Percentiles rank a stretch among this genome's conserved stretches.
These are phyloP conservation scores for Diachasmimorpha longicaudata DNA, from an alignment of 1,140 invertebrate species.

Conservation along the genomic window DNA sequence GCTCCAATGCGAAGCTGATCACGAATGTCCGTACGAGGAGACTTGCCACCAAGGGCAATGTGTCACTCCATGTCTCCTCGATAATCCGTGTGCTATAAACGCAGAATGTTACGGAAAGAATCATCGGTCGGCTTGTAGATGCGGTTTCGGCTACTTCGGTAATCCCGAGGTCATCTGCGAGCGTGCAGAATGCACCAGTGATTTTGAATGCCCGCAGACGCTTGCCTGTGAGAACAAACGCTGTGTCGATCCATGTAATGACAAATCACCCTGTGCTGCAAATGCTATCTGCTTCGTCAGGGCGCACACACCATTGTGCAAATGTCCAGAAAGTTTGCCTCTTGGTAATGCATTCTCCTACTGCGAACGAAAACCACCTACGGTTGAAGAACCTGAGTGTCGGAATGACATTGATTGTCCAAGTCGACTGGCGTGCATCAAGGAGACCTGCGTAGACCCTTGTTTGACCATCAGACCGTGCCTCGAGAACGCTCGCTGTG, in stretches of 20 bases:
- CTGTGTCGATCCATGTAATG: slow-evolving; percentile 78
- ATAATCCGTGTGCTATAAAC: slow-evolving; percentile 80
- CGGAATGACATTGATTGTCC: slow-evolving; percentile 79
- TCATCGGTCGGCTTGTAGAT: slow-evolving; percentile 79
- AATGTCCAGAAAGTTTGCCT: slow-evolving; percentile 76
- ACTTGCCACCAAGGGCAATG: slow-evolving; percentile 84
- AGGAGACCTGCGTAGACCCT: slow-evolving; percentile 79
- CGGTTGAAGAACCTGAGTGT: slow-evolving; percentile 72
- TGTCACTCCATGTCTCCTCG: slow-evolving; percentile 77
- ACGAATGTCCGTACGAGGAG: slow-evolving; percentile 77
- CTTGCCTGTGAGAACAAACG: slow-evolving; percentile 73
- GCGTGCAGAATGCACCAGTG: slow-evolving; percentile 78
- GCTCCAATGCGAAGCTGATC: slow-evolving; percentile 80
- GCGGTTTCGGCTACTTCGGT: slow-evolving; percentile 73
- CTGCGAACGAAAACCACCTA: slow-evolving; percentile 67
- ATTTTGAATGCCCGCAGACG: slow-evolving; percentile 76
- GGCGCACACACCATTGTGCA: slow-evolving; percentile 77
- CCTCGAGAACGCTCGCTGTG: slow-evolving; percentile 73
- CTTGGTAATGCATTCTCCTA: slow-evolving; percentile 79
- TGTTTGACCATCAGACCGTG: slow-evolving; percentile 78
- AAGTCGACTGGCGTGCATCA: slow-evolving; percentile 80
- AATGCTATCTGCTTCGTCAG: slow-evolving; percentile 81
- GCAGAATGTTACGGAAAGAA: slow-evolving; percentile 81
- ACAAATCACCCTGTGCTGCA: slow-evolving; percentile 73
- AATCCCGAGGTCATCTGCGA: slow-evolving; percentile 81